Conservation (phyloP, 2,113 vertebrate species). For the Cebidichthys violaceus region DNA sequence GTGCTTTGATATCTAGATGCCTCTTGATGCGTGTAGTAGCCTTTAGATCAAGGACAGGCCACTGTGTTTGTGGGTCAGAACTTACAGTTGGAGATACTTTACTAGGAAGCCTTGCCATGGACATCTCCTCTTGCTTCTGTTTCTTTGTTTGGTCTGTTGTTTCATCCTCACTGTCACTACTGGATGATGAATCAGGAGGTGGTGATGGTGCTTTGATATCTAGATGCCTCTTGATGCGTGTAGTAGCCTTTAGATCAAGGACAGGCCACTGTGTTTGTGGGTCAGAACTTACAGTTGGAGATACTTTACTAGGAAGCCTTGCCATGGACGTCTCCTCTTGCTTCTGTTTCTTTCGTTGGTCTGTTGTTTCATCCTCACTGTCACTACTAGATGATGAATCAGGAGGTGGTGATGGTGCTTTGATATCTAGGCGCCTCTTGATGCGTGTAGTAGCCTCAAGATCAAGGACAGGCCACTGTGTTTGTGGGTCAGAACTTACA, state of each 20-base stretch:
- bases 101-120: no score
- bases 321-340: not conserved
- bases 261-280: constrained; percentile 11
- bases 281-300: not conserved
- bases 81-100: fast-evolving
- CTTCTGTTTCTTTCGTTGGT: not conserved
- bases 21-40: not conserved
- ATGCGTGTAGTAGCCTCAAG: not conserved
- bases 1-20: constrained; percentile 10
- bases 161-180: constrained; percentile 41
- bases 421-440: constrained; percentile 44
- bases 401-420: not conserved
- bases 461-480: not conserved
- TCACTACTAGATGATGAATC: constrained; percentile 42
- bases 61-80: not conserved
- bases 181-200: constrained; percentile 14
- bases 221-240: no score
- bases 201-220: constrained; percentile 35
- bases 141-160: not conserved
- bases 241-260: constrained; percentile 8
- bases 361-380: constrained; percentile 37
- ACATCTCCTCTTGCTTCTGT: not conserved
- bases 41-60: not conserved
- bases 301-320: not conserved
- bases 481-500: not conserved